Conservation (phyloP, 2,797 vertebrate genomes). For the Catamblyrhynchus diadema region DNA sequence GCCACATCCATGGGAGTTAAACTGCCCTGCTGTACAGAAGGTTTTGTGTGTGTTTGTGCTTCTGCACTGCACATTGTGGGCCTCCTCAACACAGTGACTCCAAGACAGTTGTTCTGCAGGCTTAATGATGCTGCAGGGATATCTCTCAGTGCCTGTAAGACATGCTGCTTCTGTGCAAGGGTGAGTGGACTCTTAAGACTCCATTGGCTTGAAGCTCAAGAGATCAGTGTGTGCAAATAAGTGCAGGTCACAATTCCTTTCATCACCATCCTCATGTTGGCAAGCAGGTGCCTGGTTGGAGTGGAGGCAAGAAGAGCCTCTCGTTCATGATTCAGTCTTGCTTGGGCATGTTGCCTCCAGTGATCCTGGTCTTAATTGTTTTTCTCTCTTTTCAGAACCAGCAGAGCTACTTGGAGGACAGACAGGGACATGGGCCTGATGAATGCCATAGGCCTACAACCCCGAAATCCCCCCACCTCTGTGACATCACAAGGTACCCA, state of each 20-base stretch:
- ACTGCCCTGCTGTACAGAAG: neutral
- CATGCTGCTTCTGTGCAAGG: neutral
- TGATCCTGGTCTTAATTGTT: slow-evolving; percentile 4
- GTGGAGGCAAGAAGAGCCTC: neutral
- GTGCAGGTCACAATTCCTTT: neutral
- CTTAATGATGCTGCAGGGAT: neutral
- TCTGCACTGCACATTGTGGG: neutral
- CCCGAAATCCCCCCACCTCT: slow-evolving; percentile 90
- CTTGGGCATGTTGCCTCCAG: neutral
- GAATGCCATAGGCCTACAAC: slow-evolving; percentile 97
- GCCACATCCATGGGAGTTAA: neutral
- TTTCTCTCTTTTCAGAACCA: slow-evolving; percentile 79
- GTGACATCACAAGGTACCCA: slow-evolving; percentile 98
- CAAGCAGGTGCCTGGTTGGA: neutral
- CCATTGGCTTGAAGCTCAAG: neutral
- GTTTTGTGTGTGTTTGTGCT: neutral
- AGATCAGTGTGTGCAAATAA: neutral
- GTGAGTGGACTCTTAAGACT: neutral
- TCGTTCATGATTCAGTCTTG: neutral
- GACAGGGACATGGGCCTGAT: slow-evolving; percentile 98
- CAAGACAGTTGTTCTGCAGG: neutral
- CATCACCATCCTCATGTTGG: neutral
- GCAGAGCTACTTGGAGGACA: slow-evolving; percentile 90
- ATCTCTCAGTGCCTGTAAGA: neutral
- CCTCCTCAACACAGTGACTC: neutral